A percentile compares a stretch with the other conserved stretches of the same genome.
Conservation (phyloP, 2,888 invertebrate genomes). For the Homarus gammarus region DNA sequence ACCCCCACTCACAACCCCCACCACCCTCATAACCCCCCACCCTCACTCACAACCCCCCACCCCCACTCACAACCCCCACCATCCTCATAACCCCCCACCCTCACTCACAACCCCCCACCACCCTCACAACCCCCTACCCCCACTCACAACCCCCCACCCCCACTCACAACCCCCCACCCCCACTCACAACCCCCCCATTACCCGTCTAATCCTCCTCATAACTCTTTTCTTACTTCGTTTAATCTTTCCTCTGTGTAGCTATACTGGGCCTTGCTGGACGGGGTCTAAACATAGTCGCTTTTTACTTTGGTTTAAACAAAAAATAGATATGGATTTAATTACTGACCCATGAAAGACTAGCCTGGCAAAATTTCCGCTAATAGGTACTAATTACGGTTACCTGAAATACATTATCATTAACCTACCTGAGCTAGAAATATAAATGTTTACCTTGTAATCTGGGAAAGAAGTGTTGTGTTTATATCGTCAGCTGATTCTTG, state of each 20-base stretch:
- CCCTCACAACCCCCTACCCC: too few species aligned
- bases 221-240: not conserved
- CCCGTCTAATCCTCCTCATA: too few species aligned
- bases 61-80: too few species aligned
- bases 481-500: not conserved
- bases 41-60: too few species aligned
- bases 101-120: too few species aligned
- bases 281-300: not conserved
- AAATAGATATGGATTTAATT: constrained; percentile 4
- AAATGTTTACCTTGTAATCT: not conserved
- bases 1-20: too few species aligned
- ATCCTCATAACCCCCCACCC: too few species aligned
- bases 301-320: not conserved
- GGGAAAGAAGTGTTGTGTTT: not conserved
- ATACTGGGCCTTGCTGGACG: too few species aligned
- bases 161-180: not conserved
- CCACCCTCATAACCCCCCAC: too few species aligned
- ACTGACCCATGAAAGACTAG: not conserved
- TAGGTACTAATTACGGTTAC: not conserved
- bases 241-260: not conserved
- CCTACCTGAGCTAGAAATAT: not conserved
- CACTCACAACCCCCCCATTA: not conserved
- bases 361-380: not conserved
- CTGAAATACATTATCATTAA: not conserved
- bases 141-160: not conserved